Conservation (phyloP, 64 coral and sea anemone species). For the Platygyra sinensis region DNA sequence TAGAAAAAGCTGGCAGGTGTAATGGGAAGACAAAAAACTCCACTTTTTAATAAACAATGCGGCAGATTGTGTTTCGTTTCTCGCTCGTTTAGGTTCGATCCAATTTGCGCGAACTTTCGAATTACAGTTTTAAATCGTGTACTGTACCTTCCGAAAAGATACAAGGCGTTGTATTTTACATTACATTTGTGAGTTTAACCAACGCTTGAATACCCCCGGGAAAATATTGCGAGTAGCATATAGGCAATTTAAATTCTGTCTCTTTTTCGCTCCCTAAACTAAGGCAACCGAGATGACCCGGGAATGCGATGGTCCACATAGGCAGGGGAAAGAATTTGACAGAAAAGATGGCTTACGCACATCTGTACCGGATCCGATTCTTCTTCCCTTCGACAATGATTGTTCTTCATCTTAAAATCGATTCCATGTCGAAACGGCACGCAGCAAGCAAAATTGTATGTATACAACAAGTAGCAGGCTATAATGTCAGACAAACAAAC, state of each 20-base stretch:
- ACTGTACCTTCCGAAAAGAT: not conserved
- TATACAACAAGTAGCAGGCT: not conserved
- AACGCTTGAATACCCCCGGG: too few relatives aligned
- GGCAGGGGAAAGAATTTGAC: not conserved
- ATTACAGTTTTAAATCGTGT: not conserved
- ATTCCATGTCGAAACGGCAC: conserved; percentile 57
- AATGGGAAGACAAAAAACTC: not conserved
- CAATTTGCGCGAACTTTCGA: not conserved
- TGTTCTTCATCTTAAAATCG: conserved; percentile 99
- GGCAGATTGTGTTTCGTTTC: not conserved
- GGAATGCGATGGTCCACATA: not conserved
- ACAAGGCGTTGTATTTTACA: not conserved
- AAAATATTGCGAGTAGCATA: not conserved
- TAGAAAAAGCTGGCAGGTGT: not conserved
- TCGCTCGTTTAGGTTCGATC: not conserved
- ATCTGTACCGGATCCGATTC: conserved; percentile 96
- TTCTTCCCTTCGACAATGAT: conserved; percentile 91
- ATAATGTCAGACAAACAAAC: not conserved
- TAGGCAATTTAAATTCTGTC: not conserved
- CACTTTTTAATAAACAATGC: too few relatives aligned
- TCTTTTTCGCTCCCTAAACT: not conserved
- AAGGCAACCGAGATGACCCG: conserved; percentile 3
- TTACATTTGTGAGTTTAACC: not conserved
- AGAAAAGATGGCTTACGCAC: conserved; percentile 78
- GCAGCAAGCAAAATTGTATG: not conserved